phyloP scores from a whole-genome alignment of 1,140 invertebrate genomes.

The Caenorhabditis remanei region DNA sequence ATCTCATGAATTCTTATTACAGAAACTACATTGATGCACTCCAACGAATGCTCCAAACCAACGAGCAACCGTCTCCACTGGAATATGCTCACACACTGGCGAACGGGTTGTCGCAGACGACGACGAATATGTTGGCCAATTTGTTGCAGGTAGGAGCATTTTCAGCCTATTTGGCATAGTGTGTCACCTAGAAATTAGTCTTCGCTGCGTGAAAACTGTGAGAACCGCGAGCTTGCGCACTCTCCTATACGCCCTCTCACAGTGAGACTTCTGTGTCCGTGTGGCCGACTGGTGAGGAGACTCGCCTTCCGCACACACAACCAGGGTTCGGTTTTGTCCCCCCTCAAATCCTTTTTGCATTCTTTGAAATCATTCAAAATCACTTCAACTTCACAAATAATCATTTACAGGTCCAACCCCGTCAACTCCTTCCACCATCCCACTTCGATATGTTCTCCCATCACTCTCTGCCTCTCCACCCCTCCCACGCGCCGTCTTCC shows the following conservation, averaged over 20 bases:
- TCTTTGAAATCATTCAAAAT: too few species aligned
- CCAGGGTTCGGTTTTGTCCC: too few species aligned
- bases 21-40: conserved; percentile 88
- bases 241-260: too few species aligned
- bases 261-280: too few species aligned
- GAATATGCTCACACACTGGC: conserved; percentile 73
- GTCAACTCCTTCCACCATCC: conserved; percentile 2
- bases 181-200: too few species aligned
- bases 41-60: conserved; percentile 79
- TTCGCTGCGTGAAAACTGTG: too few species aligned
- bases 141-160: conserved; percentile 65
- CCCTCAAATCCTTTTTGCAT: too few species aligned
- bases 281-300: too few species aligned
- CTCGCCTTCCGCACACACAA: too few species aligned
- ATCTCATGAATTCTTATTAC: conserved; percentile 50
- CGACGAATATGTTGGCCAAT: conserved; percentile 75
- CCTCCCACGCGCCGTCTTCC: conserved; percentile 27
- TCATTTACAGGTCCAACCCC: conserved; percentile 57
- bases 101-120: conserved; percentile 74
- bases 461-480: neutral
- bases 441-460: conserved; percentile 44
- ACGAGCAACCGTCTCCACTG: conserved; percentile 68
- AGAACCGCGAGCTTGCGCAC: too few species aligned
- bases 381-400: neutral
- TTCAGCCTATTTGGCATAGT: neutral